Evolutionary conservation across 1,140 invertebrate genomes (phyloP).

Genomic region (Armadillidium nasatum): DNA sequence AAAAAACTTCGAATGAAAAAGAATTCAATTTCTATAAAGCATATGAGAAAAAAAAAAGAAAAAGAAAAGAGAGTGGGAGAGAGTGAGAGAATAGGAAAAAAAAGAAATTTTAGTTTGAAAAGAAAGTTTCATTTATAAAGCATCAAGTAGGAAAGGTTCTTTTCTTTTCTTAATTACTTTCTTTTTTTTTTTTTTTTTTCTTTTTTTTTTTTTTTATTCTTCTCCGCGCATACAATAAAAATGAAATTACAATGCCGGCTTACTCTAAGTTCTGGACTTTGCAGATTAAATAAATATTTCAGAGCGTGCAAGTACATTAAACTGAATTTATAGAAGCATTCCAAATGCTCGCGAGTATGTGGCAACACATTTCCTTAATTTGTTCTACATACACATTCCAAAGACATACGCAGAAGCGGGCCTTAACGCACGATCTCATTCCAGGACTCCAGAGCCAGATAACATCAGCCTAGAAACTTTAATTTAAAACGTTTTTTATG

Average conservation of each 20-base stretch:
- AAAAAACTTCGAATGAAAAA: too few species aligned
- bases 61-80: background rate
- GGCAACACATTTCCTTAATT: slow-evolving; percentile 12
- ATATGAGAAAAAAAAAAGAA: background rate
- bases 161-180: slow-evolving; percentile 4
- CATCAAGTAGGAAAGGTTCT: background rate
- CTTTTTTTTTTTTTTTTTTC: background rate
- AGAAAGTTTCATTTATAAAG: slow-evolving; percentile 5
- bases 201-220: background rate
- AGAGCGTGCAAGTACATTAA: slow-evolving; percentile 4
- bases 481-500: slow-evolving; percentile 3
- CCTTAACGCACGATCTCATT: slow-evolving; percentile 7
- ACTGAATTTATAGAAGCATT: background rate
- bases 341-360: slow-evolving; percentile 6
- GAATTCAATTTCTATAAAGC: too few species aligned
- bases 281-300: slow-evolving; percentile 12
- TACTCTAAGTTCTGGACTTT: slow-evolving; percentile 12
- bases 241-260: slow-evolving; percentile 12
- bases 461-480: background rate
- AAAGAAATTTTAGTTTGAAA: background rate
- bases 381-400: slow-evolving; percentile 12
- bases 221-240: slow-evolving; percentile 1
- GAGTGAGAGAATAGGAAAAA: background rate
- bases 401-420: slow-evolving; percentile 10
- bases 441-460: slow-evolving; percentile 2